Conservation (phyloP, 2,888 invertebrate genomes). For the Hybos culiciformis region DNA sequence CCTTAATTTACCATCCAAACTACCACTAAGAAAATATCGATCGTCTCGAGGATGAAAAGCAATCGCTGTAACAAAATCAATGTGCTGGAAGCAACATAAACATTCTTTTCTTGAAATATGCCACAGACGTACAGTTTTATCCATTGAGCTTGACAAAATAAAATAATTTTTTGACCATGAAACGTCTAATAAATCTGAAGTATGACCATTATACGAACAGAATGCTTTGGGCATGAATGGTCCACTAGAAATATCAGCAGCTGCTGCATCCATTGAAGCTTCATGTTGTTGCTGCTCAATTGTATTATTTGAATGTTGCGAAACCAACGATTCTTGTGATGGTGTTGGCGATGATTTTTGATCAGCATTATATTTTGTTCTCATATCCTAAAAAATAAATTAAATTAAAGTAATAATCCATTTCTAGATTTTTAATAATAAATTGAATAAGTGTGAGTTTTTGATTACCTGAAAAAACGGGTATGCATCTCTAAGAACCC, state of each 20-base stretch:
- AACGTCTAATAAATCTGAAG: conserved; percentile 89
- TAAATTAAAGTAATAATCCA: neutral
- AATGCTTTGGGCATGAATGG: conserved; percentile 84
- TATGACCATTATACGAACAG: conserved; percentile 87
- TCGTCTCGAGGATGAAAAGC: conserved; percentile 93
- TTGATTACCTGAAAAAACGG: conserved; percentile 66
- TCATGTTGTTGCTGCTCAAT: conserved; percentile 50
- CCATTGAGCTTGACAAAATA: conserved; percentile 95
- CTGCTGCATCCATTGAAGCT: conserved; percentile 38
- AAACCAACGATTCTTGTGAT: conserved; percentile 80
- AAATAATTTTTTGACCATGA: conserved; percentile 99
- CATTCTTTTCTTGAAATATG: conserved; percentile 95
- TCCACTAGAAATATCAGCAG: conserved; percentile 46
- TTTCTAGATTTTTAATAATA: conserved; percentile 2
- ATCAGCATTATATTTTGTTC: conserved; percentile 86
- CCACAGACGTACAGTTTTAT: conserved; percentile 95
- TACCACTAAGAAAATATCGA: conserved; percentile 86
- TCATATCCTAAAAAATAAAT: conserved; percentile 57
- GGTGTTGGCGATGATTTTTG: conserved; percentile 82
- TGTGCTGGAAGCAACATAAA: conserved; percentile 96
- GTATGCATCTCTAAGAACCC: conserved; percentile 85
- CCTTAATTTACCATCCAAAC: conserved; percentile 93
- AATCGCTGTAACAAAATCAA: conserved; percentile 97
- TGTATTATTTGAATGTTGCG: conserved; percentile 62
- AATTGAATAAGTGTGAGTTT: conserved; percentile 2